Base-by-base conservation (phyloP, 2,888 invertebrate genomes). In the Apodemia hepburni region DNA sequence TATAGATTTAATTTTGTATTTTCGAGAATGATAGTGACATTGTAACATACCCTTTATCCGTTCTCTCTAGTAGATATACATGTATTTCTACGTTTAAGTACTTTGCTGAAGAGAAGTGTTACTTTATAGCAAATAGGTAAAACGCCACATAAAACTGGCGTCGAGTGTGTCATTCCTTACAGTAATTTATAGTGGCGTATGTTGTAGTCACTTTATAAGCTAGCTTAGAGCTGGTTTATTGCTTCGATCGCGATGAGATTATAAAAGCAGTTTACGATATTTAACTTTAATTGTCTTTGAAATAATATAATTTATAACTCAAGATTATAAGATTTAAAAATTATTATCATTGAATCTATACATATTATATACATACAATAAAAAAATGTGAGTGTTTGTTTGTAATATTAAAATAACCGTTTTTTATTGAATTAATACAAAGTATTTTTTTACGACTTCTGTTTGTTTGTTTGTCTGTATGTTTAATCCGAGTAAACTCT, bases 121-220 rank as follows among this genome's bases (percentile, higher is more conserved):
- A 42, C 42, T 42, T 42, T 42, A 42, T 15, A 42, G 42, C 42
- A 6, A 42, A 42, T 42, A 42, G 42, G 51, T 54, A 42, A 54
- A 22, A 54, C 15, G 54, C 54, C 27, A 54, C 54, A 54, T 49
- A 54, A 54, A 54, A 54, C 54, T 22, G 22, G 54, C 22, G 27
- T 54, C 54, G 54, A 54, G 54, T 54, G 27, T 27, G 27, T 54
- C 22, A 51, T 51, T 54, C 22, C 54, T 54, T 27, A 22, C 27
- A 58, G 47, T 62, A 62, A 62, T 58, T 62, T 62, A 62, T 58
- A 62, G 45, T 18, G 58, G 45, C 61, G 47, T 62, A 58, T 62
- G 58, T 49, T 62, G 45, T 58, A 62, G 35, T 62, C 62, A 49
- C 35, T 62, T 62, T 62, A 62, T 58, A 58, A 62, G 58, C 27